A percentile compares a stretch with the other conserved stretches of the same genome.
Evolutionary conservation across 2,888 invertebrate genomes (phyloP).

Genomic region (Apocheima hispidaria): DNA sequence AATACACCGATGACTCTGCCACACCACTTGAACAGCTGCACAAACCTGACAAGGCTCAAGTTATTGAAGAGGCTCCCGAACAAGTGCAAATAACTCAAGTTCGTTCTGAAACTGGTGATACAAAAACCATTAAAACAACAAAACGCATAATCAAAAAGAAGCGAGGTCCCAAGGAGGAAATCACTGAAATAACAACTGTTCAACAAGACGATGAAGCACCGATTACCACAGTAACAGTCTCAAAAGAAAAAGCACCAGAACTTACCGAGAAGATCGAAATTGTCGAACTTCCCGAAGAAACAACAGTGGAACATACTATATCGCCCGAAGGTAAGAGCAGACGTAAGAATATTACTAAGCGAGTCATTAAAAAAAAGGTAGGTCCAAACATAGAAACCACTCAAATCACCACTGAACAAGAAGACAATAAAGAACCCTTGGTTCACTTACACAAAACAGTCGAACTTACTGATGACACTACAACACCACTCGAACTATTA

Average conservation of each 20-base stretch:
- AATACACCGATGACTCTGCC: slow-evolving; percentile 41
- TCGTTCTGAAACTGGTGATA: slow-evolving; percentile 62
- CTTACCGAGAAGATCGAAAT: slow-evolving; percentile 38
- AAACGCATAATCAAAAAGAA: slow-evolving; percentile 54
- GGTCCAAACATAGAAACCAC: slow-evolving; percentile 59
- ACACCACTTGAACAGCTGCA: slow-evolving; percentile 40
- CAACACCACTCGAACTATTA: slow-evolving; percentile 36
- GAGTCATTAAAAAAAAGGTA: slow-evolving; percentile 71
- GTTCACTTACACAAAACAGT: slow-evolving; percentile 56
- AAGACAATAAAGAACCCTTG: slow-evolving; percentile 50
- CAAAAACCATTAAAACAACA: slow-evolving; percentile 56
- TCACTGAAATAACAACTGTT: slow-evolving; percentile 49
- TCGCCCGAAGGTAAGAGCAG: slow-evolving; percentile 45
- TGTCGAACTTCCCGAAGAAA: slow-evolving; percentile 49
- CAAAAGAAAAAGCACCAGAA: slow-evolving; percentile 32
- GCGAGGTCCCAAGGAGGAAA: slow-evolving; percentile 47
- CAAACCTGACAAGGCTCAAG: slow-evolving; percentile 49
- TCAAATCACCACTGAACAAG: slow-evolving; percentile 61
- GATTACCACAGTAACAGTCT: slow-evolving; percentile 44
- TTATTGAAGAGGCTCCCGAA: slow-evolving; percentile 58
- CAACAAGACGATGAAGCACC: slow-evolving; percentile 54
- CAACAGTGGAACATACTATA: slow-evolving; percentile 40
- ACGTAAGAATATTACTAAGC: slow-evolving; percentile 47
- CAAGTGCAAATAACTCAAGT: slow-evolving; percentile 65
- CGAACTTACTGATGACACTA: slow-evolving; percentile 43